A percentile compares a stretch with the other conserved stretches of the same genome.
phyloP scores from a whole-genome alignment of 2,888 invertebrate species.

The Diachrysia chrysitis region DNA sequence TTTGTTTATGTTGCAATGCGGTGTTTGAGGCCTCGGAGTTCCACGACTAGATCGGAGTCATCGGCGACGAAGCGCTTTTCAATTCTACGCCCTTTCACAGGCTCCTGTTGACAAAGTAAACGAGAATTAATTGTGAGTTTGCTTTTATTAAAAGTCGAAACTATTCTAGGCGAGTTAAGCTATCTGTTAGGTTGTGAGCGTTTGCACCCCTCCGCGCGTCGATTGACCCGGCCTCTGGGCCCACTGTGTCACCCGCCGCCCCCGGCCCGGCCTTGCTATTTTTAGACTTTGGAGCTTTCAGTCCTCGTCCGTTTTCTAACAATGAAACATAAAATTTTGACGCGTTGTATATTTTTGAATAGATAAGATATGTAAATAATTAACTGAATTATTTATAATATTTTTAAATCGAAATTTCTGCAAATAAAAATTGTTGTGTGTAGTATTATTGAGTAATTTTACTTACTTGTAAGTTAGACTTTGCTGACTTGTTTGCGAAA shows the following conservation, averaged over 20 bases:
- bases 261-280: slow-evolving; percentile 84
- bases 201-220: slow-evolving; percentile 68
- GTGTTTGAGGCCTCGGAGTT: slow-evolving; percentile 91
- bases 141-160: slow-evolving; percentile 27
- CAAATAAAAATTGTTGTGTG: no score
- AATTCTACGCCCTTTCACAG: slow-evolving; percentile 81
- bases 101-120: slow-evolving; percentile 74
- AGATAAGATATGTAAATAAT: slow-evolving; percentile 6
- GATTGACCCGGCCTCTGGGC: slow-evolving; percentile 85
- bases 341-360: slow-evolving; percentile 18
- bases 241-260: slow-evolving; percentile 83
- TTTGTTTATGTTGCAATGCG: slow-evolving; percentile 88
- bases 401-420: no score
- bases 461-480: slow-evolving; percentile 89
- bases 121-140: slow-evolving; percentile 28
- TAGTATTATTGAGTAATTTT: slow-evolving; percentile 9
- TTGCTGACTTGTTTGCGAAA: slow-evolving; percentile 84
- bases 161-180: slow-evolving; percentile 52
- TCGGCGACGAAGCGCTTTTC: slow-evolving; percentile 91
- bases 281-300: slow-evolving; percentile 82
- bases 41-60: slow-evolving; percentile 90
- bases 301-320: slow-evolving; percentile 68
- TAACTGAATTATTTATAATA: no score
- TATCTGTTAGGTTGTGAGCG: slow-evolving; percentile 62
- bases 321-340: slow-evolving; percentile 57